Percentiles rank a stretch among this genome's conserved stretches.
Conservation (phyloP, 2,113 vertebrate species). For the Seriola rivoliana region DNA sequence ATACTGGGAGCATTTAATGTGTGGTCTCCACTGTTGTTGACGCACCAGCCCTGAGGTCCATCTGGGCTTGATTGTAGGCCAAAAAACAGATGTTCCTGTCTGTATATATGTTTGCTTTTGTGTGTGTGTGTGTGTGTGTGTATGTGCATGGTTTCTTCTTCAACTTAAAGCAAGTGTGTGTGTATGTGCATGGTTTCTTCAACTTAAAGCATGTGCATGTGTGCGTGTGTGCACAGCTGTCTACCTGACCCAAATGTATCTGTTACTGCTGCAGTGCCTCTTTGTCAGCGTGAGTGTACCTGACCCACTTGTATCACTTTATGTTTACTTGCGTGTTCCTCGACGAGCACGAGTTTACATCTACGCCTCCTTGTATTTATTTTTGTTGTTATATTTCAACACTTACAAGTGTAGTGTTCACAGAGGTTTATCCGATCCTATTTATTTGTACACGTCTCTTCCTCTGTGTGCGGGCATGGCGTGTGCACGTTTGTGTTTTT, state of each 20-base stretch:
- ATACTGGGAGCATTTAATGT: conserved; percentile 47
- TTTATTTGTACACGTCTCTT: neutral
- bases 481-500: neutral
- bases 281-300: conserved; percentile 28
- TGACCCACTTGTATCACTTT: conserved; percentile 56
- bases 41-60: conserved; percentile 58
- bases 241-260: conserved; percentile 68
- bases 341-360: neutral
- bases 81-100: conserved; percentile 76
- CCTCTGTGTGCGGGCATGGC: neutral
- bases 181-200: conserved; percentile 5
- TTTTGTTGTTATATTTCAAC: neutral
- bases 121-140: conserved; percentile 7
- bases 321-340: conserved; percentile 34
- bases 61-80: conserved; percentile 69
- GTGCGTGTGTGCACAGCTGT: conserved; percentile 60
- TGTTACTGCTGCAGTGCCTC: conserved; percentile 57
- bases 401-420: neutral
- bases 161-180: neutral
- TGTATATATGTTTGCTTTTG: conserved; percentile 1
- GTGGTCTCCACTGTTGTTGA: conserved; percentile 67
- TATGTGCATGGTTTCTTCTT: neutral
- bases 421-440: neutral
- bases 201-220: neutral
- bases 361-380: neutral